These are phyloP conservation scores for Tamandua tetradactyla DNA, from an alignment of 2,797 vertebrate species.

Conservation along the genomic window DNA sequence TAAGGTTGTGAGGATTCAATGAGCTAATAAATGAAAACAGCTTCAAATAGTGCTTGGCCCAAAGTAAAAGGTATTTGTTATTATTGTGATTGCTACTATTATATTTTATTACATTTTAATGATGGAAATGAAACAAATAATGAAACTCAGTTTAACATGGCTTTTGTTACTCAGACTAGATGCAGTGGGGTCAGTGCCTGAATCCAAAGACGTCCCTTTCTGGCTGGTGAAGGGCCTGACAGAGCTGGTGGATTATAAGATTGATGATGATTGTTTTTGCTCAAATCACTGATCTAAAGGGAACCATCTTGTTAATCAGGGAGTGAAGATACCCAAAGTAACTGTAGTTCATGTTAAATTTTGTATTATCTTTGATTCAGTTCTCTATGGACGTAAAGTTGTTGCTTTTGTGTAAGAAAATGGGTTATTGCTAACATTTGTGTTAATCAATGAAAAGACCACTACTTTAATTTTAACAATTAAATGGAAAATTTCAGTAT, in stretches of 20 bases:
- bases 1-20: slow-evolving; percentile 30
- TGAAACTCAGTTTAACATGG: not conserved
- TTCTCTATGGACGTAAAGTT: not conserved
- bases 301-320: not conserved
- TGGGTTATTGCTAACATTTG: not conserved
- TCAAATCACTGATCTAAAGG: not conserved
- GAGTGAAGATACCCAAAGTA: not conserved
- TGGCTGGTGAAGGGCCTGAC: not conserved
- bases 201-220: not conserved
- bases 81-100: not conserved
- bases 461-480: slow-evolving; percentile 48
- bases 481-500: slow-evolving; percentile 53
- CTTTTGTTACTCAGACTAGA: not conserved
- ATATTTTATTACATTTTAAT: not conserved
- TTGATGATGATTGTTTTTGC: not conserved
- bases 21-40: slow-evolving; percentile 37
- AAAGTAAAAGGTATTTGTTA: not conserved
- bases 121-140: slow-evolving; percentile 38
- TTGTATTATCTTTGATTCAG: slow-evolving; percentile 34
- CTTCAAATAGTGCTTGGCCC: not conserved
- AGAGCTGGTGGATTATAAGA: not conserved
- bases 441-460: slow-evolving; percentile 30
- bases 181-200: not conserved
- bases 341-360: slow-evolving; percentile 40
- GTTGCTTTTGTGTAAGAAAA: slow-evolving; percentile 18